Percentiles rank a stretch among this genome's conserved stretches.
Conservation (phyloP, 2,888 invertebrate genomes). For the Boloria euphrosyne region DNA sequence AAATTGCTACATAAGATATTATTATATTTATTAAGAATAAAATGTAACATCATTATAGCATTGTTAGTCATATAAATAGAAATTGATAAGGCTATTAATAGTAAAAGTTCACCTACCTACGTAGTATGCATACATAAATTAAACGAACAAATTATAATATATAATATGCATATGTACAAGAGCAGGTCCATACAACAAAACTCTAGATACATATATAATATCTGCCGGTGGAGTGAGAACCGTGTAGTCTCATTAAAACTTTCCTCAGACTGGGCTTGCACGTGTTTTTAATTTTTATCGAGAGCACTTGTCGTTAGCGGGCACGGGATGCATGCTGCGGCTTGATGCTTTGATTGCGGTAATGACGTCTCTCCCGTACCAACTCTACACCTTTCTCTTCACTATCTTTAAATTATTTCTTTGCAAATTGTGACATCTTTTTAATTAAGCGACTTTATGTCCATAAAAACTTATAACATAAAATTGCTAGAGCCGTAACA, state of each 20-base stretch:
- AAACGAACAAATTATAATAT: constrained; percentile 1
- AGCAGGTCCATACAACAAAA: constrained; percentile 11
- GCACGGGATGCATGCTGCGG: constrained; percentile 57
- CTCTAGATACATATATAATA: constrained; percentile 41
- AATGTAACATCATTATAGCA: too few species aligned
- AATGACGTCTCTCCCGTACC: constrained; percentile 72
- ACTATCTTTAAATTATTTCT: constrained; percentile 76
- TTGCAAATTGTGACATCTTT: constrained; percentile 69
- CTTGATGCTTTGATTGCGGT: constrained; percentile 80
- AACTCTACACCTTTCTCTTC: constrained; percentile 63
- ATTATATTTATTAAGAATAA: too few species aligned
- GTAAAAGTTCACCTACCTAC: background rate
- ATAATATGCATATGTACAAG: background rate
- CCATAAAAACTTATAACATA: constrained; percentile 34
- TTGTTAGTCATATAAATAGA: too few species aligned
- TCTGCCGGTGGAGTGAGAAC: constrained; percentile 59
- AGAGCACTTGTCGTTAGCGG: constrained; percentile 78
- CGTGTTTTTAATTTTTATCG: constrained; percentile 83
- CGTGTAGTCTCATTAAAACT: constrained; percentile 81
- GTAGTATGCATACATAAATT: background rate
- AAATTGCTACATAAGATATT: background rate
- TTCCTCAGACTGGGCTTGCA: constrained; percentile 80
- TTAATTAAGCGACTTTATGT: constrained; percentile 52
- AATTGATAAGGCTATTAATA: too few species aligned
- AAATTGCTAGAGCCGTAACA: constrained; percentile 28